Evolutionary conservation across 1,140 invertebrate genomes (phyloP).

Genomic region (Sitobion miscanthi): DNA sequence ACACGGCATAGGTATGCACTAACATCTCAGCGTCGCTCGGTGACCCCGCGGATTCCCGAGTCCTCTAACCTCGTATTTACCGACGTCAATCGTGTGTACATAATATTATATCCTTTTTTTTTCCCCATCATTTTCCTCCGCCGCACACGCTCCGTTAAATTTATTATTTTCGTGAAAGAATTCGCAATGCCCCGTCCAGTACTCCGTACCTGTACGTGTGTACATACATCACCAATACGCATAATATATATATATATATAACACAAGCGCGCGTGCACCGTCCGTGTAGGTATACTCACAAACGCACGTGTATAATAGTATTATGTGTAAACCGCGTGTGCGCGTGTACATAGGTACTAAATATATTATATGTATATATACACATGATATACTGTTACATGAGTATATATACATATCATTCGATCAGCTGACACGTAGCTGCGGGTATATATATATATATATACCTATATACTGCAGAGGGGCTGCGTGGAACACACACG

Average conservation of each 20-base stretch:
- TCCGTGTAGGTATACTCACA: neutral
- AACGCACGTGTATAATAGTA: neutral
- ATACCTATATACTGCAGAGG: neutral
- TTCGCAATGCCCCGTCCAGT: neutral
- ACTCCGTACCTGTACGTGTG: neutral
- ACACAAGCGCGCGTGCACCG: neutral
- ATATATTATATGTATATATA: neutral
- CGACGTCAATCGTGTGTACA: neutral
- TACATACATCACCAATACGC: neutral
- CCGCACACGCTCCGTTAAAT: neutral
- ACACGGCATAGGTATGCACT: too few species aligned
- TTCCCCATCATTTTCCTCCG: neutral
- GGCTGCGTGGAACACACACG: neutral
- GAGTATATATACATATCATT: neutral
- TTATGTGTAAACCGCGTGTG: neutral
- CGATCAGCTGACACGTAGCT: conserved; percentile 20
- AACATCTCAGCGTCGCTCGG: neutral
- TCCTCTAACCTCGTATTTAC: neutral
- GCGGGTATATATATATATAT: neutral
- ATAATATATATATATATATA: neutral
- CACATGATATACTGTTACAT: neutral
- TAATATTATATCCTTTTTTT: neutral
- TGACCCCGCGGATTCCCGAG: neutral
- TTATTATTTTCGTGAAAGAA: conserved; percentile 44
- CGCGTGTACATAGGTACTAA: neutral